A percentile compares a stretch with the other conserved stretches of the same genome.
phyloP scores from a whole-genome alignment of 1,140 invertebrate species.

The Panulirus ornatus region DNA sequence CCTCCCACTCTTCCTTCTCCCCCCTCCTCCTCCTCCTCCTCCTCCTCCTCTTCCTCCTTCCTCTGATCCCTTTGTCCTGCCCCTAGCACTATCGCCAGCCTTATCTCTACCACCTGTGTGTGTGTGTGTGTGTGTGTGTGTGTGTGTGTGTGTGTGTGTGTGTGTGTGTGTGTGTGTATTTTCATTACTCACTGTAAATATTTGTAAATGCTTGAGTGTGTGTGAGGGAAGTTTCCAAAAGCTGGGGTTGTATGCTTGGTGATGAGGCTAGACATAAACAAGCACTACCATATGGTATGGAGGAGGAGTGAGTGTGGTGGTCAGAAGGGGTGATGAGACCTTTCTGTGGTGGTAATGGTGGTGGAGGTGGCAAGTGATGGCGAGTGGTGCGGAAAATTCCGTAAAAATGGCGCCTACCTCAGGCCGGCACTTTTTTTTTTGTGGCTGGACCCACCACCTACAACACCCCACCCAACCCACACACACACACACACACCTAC shows the following conservation, averaged over 20 bases:
- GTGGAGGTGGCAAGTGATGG: neutral
- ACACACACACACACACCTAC: neutral
- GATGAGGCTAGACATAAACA: too few relatives aligned
- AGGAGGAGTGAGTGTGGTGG: neutral
- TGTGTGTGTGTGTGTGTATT: neutral
- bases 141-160: neutral
- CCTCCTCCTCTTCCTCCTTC: neutral
- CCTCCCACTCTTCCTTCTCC: neutral
- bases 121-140: slow-evolving; percentile 1
- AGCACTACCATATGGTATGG: neutral
- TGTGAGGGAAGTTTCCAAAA: neutral
- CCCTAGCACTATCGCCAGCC: neutral
- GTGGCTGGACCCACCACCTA: neutral
- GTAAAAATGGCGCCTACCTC: neutral
- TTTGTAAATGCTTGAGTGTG: neutral
- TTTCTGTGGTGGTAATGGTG: neutral
- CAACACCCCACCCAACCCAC: neutral
- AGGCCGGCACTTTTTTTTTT: too few relatives aligned
- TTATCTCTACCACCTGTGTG: neutral
- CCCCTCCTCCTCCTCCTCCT: neutral
- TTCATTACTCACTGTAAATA: neutral
- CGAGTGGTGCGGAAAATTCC: neutral
- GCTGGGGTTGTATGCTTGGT: too few relatives aligned
- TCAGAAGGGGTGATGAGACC: neutral
- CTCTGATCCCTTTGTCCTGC: neutral